A percentile compares a stretch with the other conserved stretches of the same genome.
Evolutionary conservation across 1,140 invertebrate species (phyloP).

Genomic region (Lucilia sericata): DNA sequence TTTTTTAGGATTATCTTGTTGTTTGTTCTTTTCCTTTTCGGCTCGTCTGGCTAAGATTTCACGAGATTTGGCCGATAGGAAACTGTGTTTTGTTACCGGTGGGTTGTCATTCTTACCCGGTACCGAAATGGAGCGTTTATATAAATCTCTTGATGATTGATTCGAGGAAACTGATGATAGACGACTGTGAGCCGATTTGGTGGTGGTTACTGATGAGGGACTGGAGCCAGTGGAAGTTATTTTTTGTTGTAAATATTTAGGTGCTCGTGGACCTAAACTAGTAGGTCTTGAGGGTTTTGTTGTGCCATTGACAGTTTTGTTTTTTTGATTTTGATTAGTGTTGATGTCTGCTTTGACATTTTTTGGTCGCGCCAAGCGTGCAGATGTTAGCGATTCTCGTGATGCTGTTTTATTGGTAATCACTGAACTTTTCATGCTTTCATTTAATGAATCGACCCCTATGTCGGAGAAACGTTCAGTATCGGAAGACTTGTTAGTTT

Average conservation of each 20-base stretch:
- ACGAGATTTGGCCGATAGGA: conserved; percentile 64
- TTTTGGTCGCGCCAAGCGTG: conserved; percentile 45
- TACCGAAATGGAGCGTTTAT: conserved; percentile 64
- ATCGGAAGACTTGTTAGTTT: conserved; percentile 40
- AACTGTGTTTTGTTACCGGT: conserved; percentile 55
- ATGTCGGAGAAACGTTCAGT: conserved; percentile 67
- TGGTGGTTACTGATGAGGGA: conserved; percentile 64
- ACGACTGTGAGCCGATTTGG: conserved; percentile 63
- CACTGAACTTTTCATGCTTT: conserved; percentile 68
- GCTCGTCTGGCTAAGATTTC: conserved; percentile 64
- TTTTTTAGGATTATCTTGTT: conserved; percentile 55
- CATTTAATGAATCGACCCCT: conserved; percentile 70
- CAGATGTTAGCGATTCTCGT: conserved; percentile 61
- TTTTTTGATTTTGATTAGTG: conserved; percentile 39
- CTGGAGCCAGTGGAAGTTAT: conserved; percentile 63
- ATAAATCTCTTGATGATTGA: conserved; percentile 60
- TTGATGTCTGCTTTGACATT: conserved; percentile 28
- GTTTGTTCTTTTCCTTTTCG: conserved; percentile 63
- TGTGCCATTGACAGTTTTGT: conserved; percentile 34
- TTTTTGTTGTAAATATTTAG: conserved; percentile 59
- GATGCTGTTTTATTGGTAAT: conserved; percentile 67
- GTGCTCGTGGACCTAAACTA: conserved; percentile 52
- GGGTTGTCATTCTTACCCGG: conserved; percentile 47
- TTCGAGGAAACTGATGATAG: conserved; percentile 62
- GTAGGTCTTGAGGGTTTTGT: conserved; percentile 34